Evolutionary conservation across 1,140 invertebrate genomes (phyloP), one percentile per base, ranked within the genome.

Genomic region (Zaprionus inermis): DNA sequence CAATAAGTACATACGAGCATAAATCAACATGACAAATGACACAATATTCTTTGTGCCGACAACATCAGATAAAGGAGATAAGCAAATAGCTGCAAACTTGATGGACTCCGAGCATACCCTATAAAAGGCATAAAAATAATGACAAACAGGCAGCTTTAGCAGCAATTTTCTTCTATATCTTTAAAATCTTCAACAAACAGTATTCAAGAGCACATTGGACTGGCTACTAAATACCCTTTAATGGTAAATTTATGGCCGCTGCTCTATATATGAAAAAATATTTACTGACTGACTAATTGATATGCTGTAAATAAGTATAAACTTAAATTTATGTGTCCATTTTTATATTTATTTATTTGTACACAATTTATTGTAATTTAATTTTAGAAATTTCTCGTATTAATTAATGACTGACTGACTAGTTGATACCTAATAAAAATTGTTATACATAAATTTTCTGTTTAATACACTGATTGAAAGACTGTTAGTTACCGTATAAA

Each of bases 1-100:
- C 83, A 88, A 83, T 83, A 77, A 79, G 79, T 78, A 84, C 80
- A 78, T 89, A 88, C 59, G 67, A 52, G 60, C 72, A 76, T 88
- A 88, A 88, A 88, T 88, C 83, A 88, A 80, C 84, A 78, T 84
- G 83, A 88, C 83, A 88, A 88, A 88, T 88, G 83, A 89, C 77
- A 72, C 60, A 80, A 84, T 77, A 78, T 74, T 86, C 72, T 81
- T 49, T 71, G 46, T 22, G 52, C 51, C 66, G 68, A 83, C 80
- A 83, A 75, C 49, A 69, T 68, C 67, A 75, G 12, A 59, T 14
- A 36, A 46, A 57, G 38, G 38, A 32, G 7, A 32, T 10, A 32
- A 32, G 7, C 10, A 32, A n/a, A 44, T 2, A 67, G 38, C 28
- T 60, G 51, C 34, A 18, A 9, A 10, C 34, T 14, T 44, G 51